Evolutionary conservation across 2,113 vertebrate species (phyloP).

Genomic region (Baryphthengus martii): DNA sequence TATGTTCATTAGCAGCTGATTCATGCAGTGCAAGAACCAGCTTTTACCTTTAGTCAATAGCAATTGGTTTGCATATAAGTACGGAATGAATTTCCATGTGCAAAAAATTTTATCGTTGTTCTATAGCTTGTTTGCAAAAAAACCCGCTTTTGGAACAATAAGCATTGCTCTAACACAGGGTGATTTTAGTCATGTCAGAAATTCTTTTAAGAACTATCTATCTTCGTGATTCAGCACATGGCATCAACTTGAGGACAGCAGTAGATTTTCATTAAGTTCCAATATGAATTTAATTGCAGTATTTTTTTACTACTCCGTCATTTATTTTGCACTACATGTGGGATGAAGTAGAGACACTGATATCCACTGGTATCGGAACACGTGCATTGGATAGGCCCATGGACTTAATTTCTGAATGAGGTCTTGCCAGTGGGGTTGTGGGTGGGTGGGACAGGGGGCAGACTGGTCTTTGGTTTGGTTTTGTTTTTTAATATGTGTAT

Average conservation of each 20-base stretch:
- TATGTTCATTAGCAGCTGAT: conserved; percentile 17
- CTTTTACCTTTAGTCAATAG: conserved; percentile 49
- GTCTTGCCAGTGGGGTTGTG: conserved; percentile 57
- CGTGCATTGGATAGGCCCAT: not conserved
- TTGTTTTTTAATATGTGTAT: conserved; percentile 57
- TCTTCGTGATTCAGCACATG: conserved; percentile 34
- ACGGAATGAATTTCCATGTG: conserved; percentile 46
- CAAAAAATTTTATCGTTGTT: conserved; percentile 54
- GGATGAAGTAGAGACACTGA: conserved; percentile 65
- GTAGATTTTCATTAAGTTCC: conserved; percentile 68
- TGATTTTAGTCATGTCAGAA: conserved; percentile 52
- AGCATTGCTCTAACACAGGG: conserved; percentile 57
- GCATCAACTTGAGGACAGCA: conserved; percentile 56
- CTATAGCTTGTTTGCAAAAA: conserved; percentile 59
- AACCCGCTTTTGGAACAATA: conserved; percentile 46
- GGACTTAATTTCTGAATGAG: conserved; percentile 35
- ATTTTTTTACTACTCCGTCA: conserved; percentile 73
- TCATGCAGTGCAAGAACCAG: conserved; percentile 39
- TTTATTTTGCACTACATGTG: conserved; percentile 74
- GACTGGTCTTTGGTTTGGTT: not conserved
- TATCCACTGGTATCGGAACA: conserved; percentile 48
- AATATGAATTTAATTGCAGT: conserved; percentile 73
- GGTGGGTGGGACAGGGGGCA: not conserved
- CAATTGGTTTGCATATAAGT: conserved; percentile 58
- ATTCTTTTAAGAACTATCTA: conserved; percentile 30